Evolutionary conservation across 1,140 invertebrate genomes (phyloP), one percentile per base, ranked within the genome.

Genomic region (Meloidogyne floridensis): DNA sequence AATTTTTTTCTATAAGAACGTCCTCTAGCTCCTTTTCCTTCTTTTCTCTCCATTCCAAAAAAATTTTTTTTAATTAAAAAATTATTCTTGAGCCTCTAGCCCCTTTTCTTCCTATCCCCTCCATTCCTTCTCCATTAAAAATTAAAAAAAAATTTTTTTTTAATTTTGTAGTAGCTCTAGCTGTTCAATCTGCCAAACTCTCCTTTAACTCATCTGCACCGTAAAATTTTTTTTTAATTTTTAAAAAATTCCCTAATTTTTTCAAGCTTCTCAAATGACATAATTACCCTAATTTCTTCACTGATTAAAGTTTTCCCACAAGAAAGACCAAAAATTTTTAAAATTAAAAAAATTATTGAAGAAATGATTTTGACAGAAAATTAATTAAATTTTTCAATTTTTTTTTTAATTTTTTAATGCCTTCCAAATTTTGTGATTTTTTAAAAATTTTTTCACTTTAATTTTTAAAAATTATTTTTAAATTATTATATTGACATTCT

Each of bases 161-260:
- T 51, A 8, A 5, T 73, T 73, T 73, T 73, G 0, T 3, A 73
- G 79, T 79, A 20, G 72, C 79, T 2, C 51, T 75, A 56, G 82
- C 82, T n/a, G 82, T 84, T 13, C 82, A 83, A 77, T 83, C 82
- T 51, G 82, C 82, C 9, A 76, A 73, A 53, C 76, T 83, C 13
- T 18, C 10, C 20, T 83, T 83, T 74, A 51, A 83, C 11, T 32
- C 5, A 53, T n/a, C 78, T 11, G 83, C 80, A 13, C 73, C 82
- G 82, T 83, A 77, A 56, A 69, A 85, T 11, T 20, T 10, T 70
- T 70, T 18, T 72, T 72, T 43, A 72, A 47, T 70, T 79, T n/a
- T 20, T 20, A 20, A 32, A 32, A 32, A 32, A 32, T 32, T n/a
- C 15, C 5, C 10, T 11, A 10, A 7, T n/a, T 15, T 59, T 54